phyloP scores from a whole-genome alignment of 2,888 invertebrate species.

The Callyntrura sp. region DNA sequence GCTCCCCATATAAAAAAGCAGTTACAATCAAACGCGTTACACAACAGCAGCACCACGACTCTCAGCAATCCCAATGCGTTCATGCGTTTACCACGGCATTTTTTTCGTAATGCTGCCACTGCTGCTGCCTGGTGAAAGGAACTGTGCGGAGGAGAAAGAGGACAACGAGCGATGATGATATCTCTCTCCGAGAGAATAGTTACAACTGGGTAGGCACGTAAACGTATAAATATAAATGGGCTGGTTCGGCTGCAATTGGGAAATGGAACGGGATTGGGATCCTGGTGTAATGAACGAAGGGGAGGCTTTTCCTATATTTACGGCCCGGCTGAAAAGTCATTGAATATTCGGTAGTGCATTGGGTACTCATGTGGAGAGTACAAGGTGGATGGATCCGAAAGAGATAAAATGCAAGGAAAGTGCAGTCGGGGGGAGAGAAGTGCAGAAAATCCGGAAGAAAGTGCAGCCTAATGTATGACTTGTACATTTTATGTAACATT shows the following conservation, averaged over 20 bases:
- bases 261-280: slow-evolving; percentile 26
- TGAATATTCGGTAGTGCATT: neutral
- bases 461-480: slow-evolving; percentile 52
- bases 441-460: slow-evolving; percentile 46
- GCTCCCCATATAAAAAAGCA: slow-evolving; percentile 25
- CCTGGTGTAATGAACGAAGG: slow-evolving; percentile 57
- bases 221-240: slow-evolving; percentile 68
- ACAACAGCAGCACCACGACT: neutral
- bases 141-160: no score
- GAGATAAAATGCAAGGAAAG: slow-evolving; percentile 44
- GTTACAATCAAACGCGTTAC: neutral
- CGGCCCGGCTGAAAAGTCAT: slow-evolving; percentile 8
- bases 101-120: slow-evolving; percentile 11
- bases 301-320: slow-evolving; percentile 22
- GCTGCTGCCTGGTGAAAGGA: slow-evolving; percentile 15
- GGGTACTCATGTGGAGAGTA: neutral
- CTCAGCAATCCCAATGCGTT: no score
- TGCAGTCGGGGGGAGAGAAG: no score
- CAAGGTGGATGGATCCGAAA: no score
- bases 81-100: slow-evolving; percentile 43
- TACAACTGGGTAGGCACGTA: slow-evolving; percentile 32
- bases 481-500: slow-evolving; percentile 69
- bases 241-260: no score
- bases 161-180: no score
- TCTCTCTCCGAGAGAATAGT: no score